A percentile compares a stretch with the other conserved stretches of the same genome.
phyloP scores from a whole-genome alignment of 2,797 vertebrate species.

The Hirundo rustica region DNA sequence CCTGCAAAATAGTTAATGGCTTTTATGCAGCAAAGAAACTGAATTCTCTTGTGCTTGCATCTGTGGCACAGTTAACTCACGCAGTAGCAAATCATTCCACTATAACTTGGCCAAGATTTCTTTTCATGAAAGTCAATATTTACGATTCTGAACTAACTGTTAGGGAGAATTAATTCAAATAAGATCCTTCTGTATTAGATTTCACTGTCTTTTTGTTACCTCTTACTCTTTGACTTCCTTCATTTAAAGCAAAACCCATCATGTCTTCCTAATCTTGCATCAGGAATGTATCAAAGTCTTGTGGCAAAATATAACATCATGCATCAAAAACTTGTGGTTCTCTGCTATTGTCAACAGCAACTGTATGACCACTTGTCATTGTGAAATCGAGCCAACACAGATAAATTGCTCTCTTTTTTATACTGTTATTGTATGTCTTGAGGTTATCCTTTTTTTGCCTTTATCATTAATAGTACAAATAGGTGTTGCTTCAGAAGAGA shows the following conservation, averaged over 20 bases:
- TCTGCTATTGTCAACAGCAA: background rate
- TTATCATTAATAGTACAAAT: background rate
- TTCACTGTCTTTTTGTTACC: background rate
- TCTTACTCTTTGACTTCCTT: background rate
- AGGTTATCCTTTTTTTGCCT: background rate
- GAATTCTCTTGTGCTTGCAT: background rate
- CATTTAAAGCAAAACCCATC: background rate
- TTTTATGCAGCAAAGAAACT: background rate
- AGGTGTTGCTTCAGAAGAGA: background rate
- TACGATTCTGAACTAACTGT: background rate
- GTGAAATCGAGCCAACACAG: background rate
- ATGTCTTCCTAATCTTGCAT: background rate
- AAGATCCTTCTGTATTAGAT: background rate
- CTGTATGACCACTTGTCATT: background rate
- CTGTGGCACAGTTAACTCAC: background rate
- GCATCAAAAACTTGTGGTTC: background rate
- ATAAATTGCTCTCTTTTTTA: background rate
- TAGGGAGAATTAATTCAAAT: background rate
- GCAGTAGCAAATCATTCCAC: background rate
- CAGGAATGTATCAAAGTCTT: background rate
- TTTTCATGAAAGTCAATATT: background rate
- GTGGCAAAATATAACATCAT: background rate
- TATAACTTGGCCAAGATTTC: background rate
- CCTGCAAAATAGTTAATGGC: background rate
- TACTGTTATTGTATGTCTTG: background rate